Base-by-base conservation (phyloP, 2,113 vertebrate genomes). In the Scalopus aquaticus region DNA sequence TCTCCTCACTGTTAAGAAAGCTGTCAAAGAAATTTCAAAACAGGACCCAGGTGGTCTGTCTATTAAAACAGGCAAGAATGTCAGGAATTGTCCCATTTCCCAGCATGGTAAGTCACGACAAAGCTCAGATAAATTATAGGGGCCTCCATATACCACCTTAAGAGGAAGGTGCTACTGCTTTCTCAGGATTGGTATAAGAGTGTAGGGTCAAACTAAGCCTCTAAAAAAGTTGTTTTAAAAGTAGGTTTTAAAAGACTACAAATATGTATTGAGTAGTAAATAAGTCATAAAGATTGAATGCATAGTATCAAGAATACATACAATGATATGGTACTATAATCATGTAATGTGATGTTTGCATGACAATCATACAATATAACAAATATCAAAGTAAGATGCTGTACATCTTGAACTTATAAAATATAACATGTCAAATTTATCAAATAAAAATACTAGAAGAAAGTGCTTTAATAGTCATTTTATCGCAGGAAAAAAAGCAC, bases 1-100 rank as follows among this genome's bases (percentile, higher is more conserved):
- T 81, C 65, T 77, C 81, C 73, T 67, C 65, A 94, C 73, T 76
- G 67, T 69, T 46, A 77, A 83, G 65, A 91, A 93, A 91, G 74
- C 51, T 86, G 32, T 60, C 90, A 95, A 24, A 42, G 32, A 89
- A 58, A 92, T 89, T 92, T 95, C 65, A 79, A 93, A 85, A 70
- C 3, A 58, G 35, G 20, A 90, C 13, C 6, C 20, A n/a, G 73
- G 46, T 16, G 10, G 16, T 85, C 67, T 74, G 8, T n/a, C 3
- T 90, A 24, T 72, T 49, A 77, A 67, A 96, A 17, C n/a, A 84
- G 39, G 35, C 11, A 84, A 62, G 9, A 80, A 67, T 32, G 37
- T 35, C 58, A 88, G 87, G 39, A 76, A 88, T 35, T 35, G 24
- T 73, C 74, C 42, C 30, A 17, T 49, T 88, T 26, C 32, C 70